Percentiles rank a stretch among this genome's conserved stretches.
Conservation (phyloP, 2,113 vertebrate genomes). For the Dasyornis broadbenti region DNA sequence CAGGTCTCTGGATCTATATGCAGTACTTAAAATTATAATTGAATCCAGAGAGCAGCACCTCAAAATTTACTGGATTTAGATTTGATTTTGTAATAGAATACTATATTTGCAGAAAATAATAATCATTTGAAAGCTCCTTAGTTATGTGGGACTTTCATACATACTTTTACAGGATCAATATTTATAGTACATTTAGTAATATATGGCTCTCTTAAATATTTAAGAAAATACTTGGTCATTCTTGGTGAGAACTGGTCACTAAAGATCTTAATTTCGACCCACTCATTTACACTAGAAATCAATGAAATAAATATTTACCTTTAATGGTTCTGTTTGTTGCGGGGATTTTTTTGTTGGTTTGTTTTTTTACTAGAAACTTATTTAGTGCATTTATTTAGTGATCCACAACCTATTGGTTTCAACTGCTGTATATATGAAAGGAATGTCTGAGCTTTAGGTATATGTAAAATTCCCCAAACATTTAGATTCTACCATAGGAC, state of each 20-base stretch:
- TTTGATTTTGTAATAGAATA: background rate
- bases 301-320: background rate
- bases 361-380: background rate
- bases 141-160: background rate
- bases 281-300: background rate
- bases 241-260: background rate
- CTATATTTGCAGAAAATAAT: background rate
- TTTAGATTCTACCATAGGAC: background rate
- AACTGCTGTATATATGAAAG: background rate
- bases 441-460: background rate
- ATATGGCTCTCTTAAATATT: background rate
- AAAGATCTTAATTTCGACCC: background rate
- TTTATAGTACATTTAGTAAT: background rate
- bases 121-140: background rate
- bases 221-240: background rate
- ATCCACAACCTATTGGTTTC: background rate
- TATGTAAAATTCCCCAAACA: background rate
- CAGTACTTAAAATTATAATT: background rate
- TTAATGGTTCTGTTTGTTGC: background rate
- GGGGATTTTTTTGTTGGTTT: too few relatives aligned
- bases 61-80: background rate
- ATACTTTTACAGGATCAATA: background rate
- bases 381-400: background rate
- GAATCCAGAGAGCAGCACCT: background rate
- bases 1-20: background rate